Evolutionary conservation across 2,113 vertebrate genomes (phyloP), one percentile per base, ranked within the genome.

Genomic region (Penelope pileata): DNA sequence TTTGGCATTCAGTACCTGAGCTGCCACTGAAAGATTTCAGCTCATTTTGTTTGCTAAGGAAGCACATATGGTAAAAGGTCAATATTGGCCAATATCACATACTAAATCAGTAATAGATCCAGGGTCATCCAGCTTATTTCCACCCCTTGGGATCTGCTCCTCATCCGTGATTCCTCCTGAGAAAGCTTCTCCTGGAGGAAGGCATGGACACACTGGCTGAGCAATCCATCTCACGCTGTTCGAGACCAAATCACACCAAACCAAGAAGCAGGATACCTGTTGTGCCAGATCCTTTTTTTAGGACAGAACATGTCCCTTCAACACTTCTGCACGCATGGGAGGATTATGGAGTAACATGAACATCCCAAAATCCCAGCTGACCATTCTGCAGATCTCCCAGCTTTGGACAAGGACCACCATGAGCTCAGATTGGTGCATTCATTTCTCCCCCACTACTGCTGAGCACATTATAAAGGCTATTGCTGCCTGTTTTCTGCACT

Each of bases 401-500:
- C 51, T 67, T 54, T 24, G 53, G 58, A 14, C 30, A 66, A 26
- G 6, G 36, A 50, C 22, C 7, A 18, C 45, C 45, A 45, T 47
- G 63, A 21, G 24, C 16, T 22, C 8, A 48, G 40, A 6, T 51
- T n/a, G 40, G 7, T 14, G 16, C 45, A 18, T 26, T 73, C 26
- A 17, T 68, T 86, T 78, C 53, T 54, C n/a, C 30, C 76, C 30
- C 1, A 1, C 15, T 53, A 3, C 11, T 16, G 22, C 68, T 48
- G 42, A 67, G n/a, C 30, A 7, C 36, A 6, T 40, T 32, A 29
- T 32, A 89, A 86, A 82, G 12, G 24, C 12, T 43, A 9, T 24
- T 30, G 12, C 7, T 0, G 7, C 10, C 16, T 7, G 54, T 24
- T 54, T 58, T 36, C 29, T n/a, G 19, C 0, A 0, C n/a, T 26